These are phyloP conservation scores for Andrena dorsata DNA, from an alignment of 2,888 invertebrate genomes.

Conservation along the genomic window DNA sequence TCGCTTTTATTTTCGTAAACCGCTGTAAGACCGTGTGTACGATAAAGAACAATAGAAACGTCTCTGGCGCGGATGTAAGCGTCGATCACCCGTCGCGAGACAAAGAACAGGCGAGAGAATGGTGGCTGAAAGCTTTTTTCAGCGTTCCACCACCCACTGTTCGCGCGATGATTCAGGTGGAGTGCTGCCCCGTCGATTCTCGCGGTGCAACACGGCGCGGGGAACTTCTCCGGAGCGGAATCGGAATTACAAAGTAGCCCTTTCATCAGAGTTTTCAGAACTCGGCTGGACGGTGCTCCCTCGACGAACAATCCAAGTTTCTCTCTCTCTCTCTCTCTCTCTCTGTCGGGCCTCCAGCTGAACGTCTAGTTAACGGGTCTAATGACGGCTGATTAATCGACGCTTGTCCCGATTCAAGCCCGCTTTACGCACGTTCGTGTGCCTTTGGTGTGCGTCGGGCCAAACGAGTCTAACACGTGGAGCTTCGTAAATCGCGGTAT, in stretches of 20 bases:
- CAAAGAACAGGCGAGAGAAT: slow-evolving; percentile 38
- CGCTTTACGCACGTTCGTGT: neutral
- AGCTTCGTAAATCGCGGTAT: slow-evolving; percentile 36
- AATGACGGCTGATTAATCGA: slow-evolving; percentile 17
- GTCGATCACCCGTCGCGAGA: slow-evolving; percentile 46
- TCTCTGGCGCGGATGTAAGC: slow-evolving; percentile 27
- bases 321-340: too few relatives aligned
- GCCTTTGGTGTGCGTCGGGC: neutral
- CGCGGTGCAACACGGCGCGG: neutral
- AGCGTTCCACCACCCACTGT: slow-evolving; percentile 47
- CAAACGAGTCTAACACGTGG: neutral
- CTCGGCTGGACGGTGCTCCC: too few relatives aligned
- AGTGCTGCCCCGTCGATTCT: slow-evolving; percentile 41
- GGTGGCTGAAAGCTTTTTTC: slow-evolving; percentile 58
- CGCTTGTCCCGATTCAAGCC: too few relatives aligned
- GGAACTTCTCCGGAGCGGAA: neutral
- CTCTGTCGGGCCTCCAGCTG: neutral
- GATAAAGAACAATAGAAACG: slow-evolving; percentile 21
- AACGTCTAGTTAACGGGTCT: neutral
- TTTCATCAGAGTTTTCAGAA: neutral
- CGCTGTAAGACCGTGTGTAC: neutral
- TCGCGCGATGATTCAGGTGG: slow-evolving; percentile 35
- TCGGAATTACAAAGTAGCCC: neutral
- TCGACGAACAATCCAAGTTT: too few relatives aligned
- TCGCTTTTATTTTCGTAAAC: neutral